Evolutionary conservation across 2,888 invertebrate species (phyloP), one percentile per base, ranked within the genome.

Genomic region (Plebejus melissa): DNA sequence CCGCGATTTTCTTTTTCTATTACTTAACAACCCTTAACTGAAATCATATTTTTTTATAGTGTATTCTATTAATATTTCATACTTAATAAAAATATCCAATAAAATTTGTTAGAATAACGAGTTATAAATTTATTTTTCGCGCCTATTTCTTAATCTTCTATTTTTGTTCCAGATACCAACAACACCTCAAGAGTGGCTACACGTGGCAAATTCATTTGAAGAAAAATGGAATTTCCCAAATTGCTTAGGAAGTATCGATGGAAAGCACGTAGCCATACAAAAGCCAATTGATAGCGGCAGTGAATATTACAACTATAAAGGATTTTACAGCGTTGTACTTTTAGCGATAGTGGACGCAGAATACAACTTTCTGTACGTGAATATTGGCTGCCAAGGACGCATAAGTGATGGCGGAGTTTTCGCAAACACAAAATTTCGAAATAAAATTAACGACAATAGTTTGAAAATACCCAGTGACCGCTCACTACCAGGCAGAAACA

Each of bases 171-270:
- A 78, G 77, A 70, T 78, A 54, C 77, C 79, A 76, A 79, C 77
- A 76, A 75, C 79, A 76, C 71, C 79, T 75, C 77, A 79, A 79
- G 79, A 76, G 58, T 77, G 76, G 76, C 69, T 78, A 77, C 74
- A 76, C 41, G 78, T 79, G 69, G 76, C 76, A 78, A 78, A 79
- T 74, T 16, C 50, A 74, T 79, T 77, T 76, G 36, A 74, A 71
- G 11, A 41, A 36, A 75, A 76, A 70, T 78, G 78, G 79, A 77
- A 79, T 74, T 78, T 79, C 58, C 79, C 77, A 71, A 76, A 79
- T 77, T 77, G 77, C 75, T 69, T 79, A 65, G 76, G 76, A 38
- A 74, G 72, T 72, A 75, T 79, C 69, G 78, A 78, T 75, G 79
- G 77, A 75, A 80, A 79, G 71, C 78, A 79, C 76, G 76, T 79